Evolutionary conservation across 2,797 vertebrate genomes (phyloP).

Genomic region (Lophius americanus): DNA sequence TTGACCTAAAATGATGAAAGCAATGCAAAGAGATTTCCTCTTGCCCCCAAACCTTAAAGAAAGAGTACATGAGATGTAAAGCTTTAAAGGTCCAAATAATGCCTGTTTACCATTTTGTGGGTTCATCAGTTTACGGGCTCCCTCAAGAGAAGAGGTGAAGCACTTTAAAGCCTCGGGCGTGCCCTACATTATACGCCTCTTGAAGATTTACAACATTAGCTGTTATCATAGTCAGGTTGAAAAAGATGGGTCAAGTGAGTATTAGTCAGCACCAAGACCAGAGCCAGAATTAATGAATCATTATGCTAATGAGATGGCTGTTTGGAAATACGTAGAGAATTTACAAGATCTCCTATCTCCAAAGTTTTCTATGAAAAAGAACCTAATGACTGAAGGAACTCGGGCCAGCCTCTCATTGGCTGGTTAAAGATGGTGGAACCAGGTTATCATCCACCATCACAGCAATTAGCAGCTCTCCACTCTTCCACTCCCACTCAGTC

Average conservation of each 20-base stretch:
- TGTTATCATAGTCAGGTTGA: slow-evolving; percentile 38
- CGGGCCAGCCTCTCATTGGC: slow-evolving; percentile 5
- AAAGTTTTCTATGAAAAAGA: slow-evolving; percentile 22
- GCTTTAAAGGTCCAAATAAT: slow-evolving; percentile 7
- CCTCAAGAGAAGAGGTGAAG: slow-evolving; percentile 15
- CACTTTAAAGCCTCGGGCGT: neutral
- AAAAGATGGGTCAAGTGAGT: slow-evolving; percentile 39
- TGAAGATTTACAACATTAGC: slow-evolving; percentile 29
- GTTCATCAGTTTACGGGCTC: slow-evolving; percentile 26
- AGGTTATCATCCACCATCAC: slow-evolving; percentile 24
- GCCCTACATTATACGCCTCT: slow-evolving; percentile 13
- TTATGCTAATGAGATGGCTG: slow-evolving; percentile 36
- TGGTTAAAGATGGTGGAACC: slow-evolving; percentile 19
- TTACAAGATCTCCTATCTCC: neutral
- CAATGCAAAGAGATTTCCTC: slow-evolving; percentile 30
- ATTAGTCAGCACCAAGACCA: slow-evolving; percentile 29
- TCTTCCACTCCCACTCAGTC: no score
- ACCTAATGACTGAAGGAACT: slow-evolving; percentile 4
- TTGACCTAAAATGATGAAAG: slow-evolving; percentile 6
- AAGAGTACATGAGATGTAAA: slow-evolving; percentile 8
- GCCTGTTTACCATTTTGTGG: slow-evolving; percentile 15
- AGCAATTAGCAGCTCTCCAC: slow-evolving; percentile 13
- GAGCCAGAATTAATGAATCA: slow-evolving; percentile 34
- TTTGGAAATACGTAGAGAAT: slow-evolving; percentile 19
- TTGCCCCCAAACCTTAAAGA: slow-evolving; percentile 4